Percentiles rank a stretch among this genome's conserved stretches.
These are phyloP conservation scores for Paradisaea rubra DNA, from an alignment of 2,113 vertebrate genomes.

Conservation along the genomic window DNA sequence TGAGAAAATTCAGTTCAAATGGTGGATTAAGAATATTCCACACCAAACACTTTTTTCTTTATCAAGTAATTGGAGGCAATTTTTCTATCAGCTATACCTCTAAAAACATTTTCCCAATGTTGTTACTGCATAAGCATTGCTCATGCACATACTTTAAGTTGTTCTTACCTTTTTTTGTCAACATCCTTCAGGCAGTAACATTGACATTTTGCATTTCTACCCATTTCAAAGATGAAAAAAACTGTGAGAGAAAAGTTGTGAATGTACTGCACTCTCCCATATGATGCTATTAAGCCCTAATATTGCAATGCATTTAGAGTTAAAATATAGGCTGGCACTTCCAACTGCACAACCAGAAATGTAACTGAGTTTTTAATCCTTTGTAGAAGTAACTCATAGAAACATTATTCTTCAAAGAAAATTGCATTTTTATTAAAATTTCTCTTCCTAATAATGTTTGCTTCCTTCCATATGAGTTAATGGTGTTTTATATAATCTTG, in stretches of 20 bases:
- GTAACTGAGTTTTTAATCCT: background rate
- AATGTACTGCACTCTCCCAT: background rate
- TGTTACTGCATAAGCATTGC: background rate
- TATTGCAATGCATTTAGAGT: background rate
- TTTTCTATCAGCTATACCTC: background rate
- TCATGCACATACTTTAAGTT: background rate
- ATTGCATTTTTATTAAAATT: background rate
- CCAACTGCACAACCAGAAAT: background rate
- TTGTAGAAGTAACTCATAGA: background rate
- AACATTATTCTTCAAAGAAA: background rate
- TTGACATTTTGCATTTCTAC: background rate
- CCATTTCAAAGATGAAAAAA: background rate
- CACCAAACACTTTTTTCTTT: background rate
- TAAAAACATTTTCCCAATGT: background rate
- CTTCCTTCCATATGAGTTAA: background rate
- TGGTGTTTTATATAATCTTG: background rate
- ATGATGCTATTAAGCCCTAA: background rate
- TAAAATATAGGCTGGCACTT: background rate
- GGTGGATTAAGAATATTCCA: background rate
- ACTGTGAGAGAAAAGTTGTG: background rate
- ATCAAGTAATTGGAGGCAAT: background rate
- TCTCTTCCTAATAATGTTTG: background rate
- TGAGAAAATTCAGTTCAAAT: background rate
- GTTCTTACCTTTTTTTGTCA: background rate
- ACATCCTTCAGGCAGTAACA: background rate